A percentile compares a stretch with the other conserved stretches of the same genome.
Evolutionary conservation across 2,113 vertebrate genomes (phyloP).

Genomic region (Calidris pugnax): DNA sequence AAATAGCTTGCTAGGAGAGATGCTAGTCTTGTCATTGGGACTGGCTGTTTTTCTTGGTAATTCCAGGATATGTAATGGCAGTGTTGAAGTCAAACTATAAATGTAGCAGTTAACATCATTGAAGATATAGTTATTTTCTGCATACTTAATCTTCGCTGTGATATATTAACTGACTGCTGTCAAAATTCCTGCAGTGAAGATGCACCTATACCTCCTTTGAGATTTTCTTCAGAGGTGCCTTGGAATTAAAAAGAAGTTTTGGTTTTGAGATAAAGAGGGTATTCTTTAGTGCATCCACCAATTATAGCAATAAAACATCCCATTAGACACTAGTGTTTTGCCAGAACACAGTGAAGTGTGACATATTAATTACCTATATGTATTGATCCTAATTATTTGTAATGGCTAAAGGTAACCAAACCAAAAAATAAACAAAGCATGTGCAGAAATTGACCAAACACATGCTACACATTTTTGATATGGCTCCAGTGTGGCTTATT

Average conservation of each 20-base stretch:
- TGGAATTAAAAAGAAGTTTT: not conserved
- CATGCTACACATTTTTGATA: not conserved
- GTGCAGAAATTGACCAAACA: not conserved
- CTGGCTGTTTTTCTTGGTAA: not conserved
- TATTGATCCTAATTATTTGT: not conserved
- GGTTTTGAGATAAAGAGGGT: not conserved
- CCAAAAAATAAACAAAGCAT: not conserved
- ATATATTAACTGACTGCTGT: not conserved
- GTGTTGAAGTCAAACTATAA: not conserved
- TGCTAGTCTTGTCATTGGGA: not conserved
- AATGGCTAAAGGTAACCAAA: not conserved
- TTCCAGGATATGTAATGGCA: not conserved
- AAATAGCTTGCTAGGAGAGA: not conserved
- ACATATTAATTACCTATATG: not conserved
- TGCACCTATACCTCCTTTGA: not conserved
- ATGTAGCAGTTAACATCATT: not conserved
- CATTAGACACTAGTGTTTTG: not conserved
- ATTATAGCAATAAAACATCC: not conserved
- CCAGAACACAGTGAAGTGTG: not conserved
- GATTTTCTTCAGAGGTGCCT: not conserved
- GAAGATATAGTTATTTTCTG: not conserved
- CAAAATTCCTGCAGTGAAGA: not conserved
- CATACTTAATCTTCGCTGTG: not conserved
- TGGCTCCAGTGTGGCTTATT: not conserved
- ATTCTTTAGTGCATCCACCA: not conserved